Evolutionary conservation across 2,113 vertebrate genomes (phyloP), one percentile per base, ranked within the genome.

Genomic region (Lipophrys pholis): DNA sequence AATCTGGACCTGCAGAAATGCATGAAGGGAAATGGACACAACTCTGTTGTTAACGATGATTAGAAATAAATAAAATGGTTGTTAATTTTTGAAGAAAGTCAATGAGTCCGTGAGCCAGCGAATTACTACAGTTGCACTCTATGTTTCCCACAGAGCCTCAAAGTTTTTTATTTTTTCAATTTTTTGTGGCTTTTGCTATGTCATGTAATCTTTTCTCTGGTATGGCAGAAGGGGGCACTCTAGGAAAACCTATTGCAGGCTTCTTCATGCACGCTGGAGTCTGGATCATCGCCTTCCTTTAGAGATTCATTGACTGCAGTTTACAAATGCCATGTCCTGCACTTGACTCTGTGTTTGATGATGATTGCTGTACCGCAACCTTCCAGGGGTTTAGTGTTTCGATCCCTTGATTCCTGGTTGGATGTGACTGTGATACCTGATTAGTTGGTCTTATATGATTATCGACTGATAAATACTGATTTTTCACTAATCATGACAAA

Each of bases 231-330:
- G 89, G 73, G 85, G 87, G 85, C 80, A 69, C 75, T 85, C 39
- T 82, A 78, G 56, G 65, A 77, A 69, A 78, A 83, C 43, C 53
- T 63, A 75, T 43, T 56, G 54, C 30, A 49, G 52, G 49, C 41
- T 53, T 60, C 41, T 42, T 70, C 6, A 6, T 53, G 66, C 8
- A 63, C 36, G 45, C 15, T 52, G 62, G 62, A 78, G 69, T 69
- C 66, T 65, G 59, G 58, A 80, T 52, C 69, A 75, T 38, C 51
- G 66, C 52, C 54, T 80, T 73, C 64, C 70, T 58, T 73, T 68
- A 83, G 79, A 76, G 69, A 7, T 82, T 81, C 83, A 89, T 75
- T 89, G 80, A 86, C 85, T 87, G 78, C 73, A 85, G 75, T 45
- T 36, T 72, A 12, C 61, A 49, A 70, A 69, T 69, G 68, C 58